Evolutionary conservation across 2,888 invertebrate species (phyloP).

Genomic region (Lycophotia porphyrea): DNA sequence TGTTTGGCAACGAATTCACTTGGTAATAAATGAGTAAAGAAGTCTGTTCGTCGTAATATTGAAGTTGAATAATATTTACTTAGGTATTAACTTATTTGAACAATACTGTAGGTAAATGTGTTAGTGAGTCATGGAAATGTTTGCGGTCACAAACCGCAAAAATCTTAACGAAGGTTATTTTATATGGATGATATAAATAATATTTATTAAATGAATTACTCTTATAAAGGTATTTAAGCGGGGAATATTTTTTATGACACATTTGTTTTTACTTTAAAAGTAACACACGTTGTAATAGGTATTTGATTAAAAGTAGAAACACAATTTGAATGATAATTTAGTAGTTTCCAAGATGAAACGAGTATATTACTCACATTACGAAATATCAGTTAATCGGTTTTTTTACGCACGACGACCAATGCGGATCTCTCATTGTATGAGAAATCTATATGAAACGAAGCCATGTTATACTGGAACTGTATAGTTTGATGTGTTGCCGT

Average conservation of each 20-base stretch:
- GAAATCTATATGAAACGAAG: neutral
- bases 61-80: constrained; percentile 9
- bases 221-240: neutral
- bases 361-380: constrained; percentile 15
- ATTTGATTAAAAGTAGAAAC: neutral
- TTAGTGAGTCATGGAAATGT: constrained; percentile 22
- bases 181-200: constrained; percentile 13
- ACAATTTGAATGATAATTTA: neutral
- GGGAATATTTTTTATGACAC: neutral
- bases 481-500: too few relatives aligned
- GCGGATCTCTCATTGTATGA: neutral
- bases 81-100: neutral
- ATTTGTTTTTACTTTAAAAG: neutral
- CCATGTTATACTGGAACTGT: too few relatives aligned
- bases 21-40: neutral
- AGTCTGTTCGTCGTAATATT: constrained; percentile 15
- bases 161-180: neutral
- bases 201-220: neutral
- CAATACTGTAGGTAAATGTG: neutral
- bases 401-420: neutral
- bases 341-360: constrained; percentile 17
- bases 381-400: constrained; percentile 38
- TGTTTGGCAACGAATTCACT: constrained; percentile 25
- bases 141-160: constrained; percentile 46
- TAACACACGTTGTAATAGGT: neutral